Evolutionary conservation across 2,797 vertebrate species (phyloP).

Genomic region (Scarus forsteni): DNA sequence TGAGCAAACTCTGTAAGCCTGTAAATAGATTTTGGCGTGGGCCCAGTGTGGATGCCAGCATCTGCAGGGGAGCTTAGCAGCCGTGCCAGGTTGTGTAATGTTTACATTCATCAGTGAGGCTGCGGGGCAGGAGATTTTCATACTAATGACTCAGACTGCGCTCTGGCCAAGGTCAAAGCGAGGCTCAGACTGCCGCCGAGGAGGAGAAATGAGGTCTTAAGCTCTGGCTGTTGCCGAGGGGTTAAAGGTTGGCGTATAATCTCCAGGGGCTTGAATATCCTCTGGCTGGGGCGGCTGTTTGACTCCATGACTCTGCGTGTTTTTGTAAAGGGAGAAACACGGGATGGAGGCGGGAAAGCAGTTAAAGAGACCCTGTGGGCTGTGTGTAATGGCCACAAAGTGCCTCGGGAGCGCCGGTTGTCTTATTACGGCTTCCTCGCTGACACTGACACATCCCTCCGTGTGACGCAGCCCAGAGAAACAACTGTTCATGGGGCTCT

Average conservation of each 20-base stretch:
- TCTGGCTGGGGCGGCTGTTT: slow-evolving; percentile 31
- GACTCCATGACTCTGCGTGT: slow-evolving; percentile 41
- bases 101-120: slow-evolving; percentile 60
- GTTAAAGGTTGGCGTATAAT: slow-evolving; percentile 64
- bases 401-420: slow-evolving; percentile 61
- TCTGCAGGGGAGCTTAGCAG: slow-evolving; percentile 44
- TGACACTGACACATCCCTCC: slow-evolving; percentile 58
- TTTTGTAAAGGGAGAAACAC: neutral
- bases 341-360: slow-evolving; percentile 12
- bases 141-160: slow-evolving; percentile 57
- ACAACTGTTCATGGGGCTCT: slow-evolving; percentile 68
- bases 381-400: slow-evolving; percentile 54
- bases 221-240: slow-evolving; percentile 49
- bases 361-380: slow-evolving; percentile 28
- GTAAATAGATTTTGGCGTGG: slow-evolving; percentile 56
- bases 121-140: slow-evolving; percentile 47
- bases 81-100: slow-evolving; percentile 53
- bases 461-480: slow-evolving; percentile 57
- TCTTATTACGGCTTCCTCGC: slow-evolving; percentile 63
- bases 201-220: slow-evolving; percentile 60
- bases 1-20: slow-evolving; percentile 26
- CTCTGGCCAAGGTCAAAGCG: slow-evolving; percentile 67
- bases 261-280: slow-evolving; percentile 55
- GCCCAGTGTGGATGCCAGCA: slow-evolving; percentile 35
- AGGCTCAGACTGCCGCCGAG: slow-evolving; percentile 35